Conservation (phyloP, 2,113 vertebrate genomes). For the Poeciliopsis prolifica region DNA sequence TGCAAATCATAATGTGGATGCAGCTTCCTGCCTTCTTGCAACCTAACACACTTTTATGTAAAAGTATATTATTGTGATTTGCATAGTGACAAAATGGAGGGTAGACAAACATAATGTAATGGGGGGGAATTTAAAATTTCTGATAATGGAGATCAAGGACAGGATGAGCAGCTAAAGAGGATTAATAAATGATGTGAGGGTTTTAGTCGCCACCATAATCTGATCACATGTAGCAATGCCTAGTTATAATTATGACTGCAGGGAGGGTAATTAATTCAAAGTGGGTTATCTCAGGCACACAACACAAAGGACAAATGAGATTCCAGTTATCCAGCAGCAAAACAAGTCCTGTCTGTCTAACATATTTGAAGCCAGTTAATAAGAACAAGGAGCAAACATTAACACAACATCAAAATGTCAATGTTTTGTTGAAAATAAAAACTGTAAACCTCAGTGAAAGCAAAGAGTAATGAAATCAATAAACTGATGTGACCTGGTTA, state of each 20-base stretch:
- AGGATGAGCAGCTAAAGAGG: neutral
- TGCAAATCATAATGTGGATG: neutral
- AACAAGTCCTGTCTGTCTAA: neutral
- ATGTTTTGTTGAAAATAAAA: neutral
- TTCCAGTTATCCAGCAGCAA: neutral
- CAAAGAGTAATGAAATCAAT: neutral
- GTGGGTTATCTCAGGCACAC: neutral
- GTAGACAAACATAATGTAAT: neutral
- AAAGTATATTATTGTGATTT: neutral
- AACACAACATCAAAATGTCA: neutral
- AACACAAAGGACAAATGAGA: neutral
- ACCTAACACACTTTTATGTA: neutral
- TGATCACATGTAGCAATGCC: neutral
- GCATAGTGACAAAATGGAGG: neutral
- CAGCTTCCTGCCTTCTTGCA: neutral
- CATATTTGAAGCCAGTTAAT: neutral
- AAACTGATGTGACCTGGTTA: neutral
- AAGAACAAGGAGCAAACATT: neutral
- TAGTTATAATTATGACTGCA: conserved; percentile 2
- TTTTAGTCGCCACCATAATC: conserved; percentile 2
- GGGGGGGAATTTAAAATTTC: neutral
- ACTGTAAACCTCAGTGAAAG: neutral
- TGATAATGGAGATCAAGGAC: neutral
- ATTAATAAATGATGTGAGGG: neutral
- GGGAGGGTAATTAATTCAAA: conserved; percentile 16